phyloP scores from a whole-genome alignment of 1,140 invertebrate genomes.

The Rhopalosiphum maidis region DNA sequence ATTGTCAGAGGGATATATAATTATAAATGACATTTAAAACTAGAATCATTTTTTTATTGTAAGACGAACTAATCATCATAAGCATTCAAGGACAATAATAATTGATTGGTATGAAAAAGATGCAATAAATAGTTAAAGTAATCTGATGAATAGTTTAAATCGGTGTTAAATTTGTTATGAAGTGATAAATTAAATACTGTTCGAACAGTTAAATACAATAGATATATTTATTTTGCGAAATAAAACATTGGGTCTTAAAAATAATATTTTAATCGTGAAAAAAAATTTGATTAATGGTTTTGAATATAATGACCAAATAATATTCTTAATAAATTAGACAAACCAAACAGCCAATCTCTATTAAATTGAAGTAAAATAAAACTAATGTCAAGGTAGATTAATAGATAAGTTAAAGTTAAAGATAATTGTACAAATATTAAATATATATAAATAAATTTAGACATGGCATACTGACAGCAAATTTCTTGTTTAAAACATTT shows the following conservation, averaged over 20 bases:
- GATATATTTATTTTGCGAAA: background rate
- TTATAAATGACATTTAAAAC: background rate
- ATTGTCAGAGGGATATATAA: background rate
- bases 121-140: background rate
- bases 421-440: background rate
- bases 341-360: background rate
- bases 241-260: background rate
- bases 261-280: background rate
- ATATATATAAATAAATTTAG: background rate
- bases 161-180: background rate
- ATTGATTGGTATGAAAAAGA: background rate
- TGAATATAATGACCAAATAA: background rate
- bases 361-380: background rate
- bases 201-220: background rate
- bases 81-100: constrained; percentile 14
- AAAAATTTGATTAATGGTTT: constrained; percentile 14
- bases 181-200: background rate
- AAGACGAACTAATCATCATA: background rate
- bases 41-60: background rate
- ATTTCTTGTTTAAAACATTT: background rate
- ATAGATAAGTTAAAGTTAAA: background rate
- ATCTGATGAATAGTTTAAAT: background rate
- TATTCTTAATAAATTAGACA: background rate
- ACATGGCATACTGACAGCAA: background rate
- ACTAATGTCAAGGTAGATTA: constrained; percentile 11